Evolutionary conservation across 2,797 vertebrate genomes (phyloP), one percentile per base, ranked within the genome.

Genomic region (Macropodus opercularis): DNA sequence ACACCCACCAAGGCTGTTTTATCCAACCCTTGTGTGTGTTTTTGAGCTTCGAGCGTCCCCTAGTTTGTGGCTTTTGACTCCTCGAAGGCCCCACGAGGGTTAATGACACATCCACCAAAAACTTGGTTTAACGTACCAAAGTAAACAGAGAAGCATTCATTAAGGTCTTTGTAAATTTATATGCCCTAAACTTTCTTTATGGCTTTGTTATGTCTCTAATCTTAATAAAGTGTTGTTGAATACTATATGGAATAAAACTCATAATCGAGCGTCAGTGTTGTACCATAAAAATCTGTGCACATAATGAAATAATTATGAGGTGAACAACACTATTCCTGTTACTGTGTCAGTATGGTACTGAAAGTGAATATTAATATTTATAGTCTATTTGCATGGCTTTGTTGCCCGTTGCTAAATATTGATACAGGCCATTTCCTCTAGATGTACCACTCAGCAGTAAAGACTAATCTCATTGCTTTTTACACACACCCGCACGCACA

Each of bases 351-450:
- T 78, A 68, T 35, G 7, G 60, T 60, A 63, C 64, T 72, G 74
- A 66, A 69, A 72, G 62, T 66, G 47, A 56, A 68, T 64, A 85
- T 90, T 81, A 88, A 90, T 87, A 78, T 90, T 88, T 79, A 89
- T 85, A 78, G 64, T 72, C 55, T 78, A 77, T 81, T 85, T 73
- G 68, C 60, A 63, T 57, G 49, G 36, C 62, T 75, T 69, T 18
- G 36, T 46, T 72, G 24, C 40, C 48, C 38, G 62, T 72, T 85
- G 84, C 71, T 77, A 79, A 75, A 83, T 80, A 80, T 81, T 57
- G 51, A 85, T 77, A 17, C 17, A 58, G 56, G 40, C 47, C 60
- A 80, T 75, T 81, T 83, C 65, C 67, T 76, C 50, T 44, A 18
- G 21, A 77, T 64, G 64, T 58, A 72, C 55, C 63, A 62, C 68